A percentile compares a stretch with the other conserved stretches of the same genome.
Evolutionary conservation across 2,113 vertebrate genomes (phyloP).

Genomic region (Vanacampus margaritifer): DNA sequence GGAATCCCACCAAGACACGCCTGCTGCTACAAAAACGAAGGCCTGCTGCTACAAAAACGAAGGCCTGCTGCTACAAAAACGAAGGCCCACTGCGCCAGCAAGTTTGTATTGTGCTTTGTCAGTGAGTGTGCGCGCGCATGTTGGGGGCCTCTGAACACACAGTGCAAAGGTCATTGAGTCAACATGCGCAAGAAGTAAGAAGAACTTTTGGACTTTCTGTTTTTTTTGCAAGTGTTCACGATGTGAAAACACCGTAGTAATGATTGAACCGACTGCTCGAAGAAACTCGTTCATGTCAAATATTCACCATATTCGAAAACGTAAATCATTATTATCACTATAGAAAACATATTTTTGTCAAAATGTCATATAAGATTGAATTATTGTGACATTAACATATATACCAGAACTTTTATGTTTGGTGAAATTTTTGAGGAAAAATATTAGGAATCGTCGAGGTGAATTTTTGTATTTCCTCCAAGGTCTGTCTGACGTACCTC

Average conservation of each 20-base stretch:
- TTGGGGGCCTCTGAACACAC: neutral
- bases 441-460: neutral
- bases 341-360: too few species aligned
- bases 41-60: neutral
- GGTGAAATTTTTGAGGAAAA: neutral
- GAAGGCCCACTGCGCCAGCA: neutral
- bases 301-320: too few species aligned
- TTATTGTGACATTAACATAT: too few species aligned
- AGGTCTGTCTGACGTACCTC: neutral
- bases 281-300: neutral
- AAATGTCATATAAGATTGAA: too few species aligned
- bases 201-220: neutral
- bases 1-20: neutral
- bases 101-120: slow-evolving; percentile 33
- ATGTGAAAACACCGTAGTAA: neutral
- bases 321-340: too few species aligned
- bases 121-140: slow-evolving; percentile 10
- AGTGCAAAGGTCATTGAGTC: neutral
- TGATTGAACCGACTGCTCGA: neutral
- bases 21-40: neutral
- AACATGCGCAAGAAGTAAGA: neutral
- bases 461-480: neutral
- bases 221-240: neutral
- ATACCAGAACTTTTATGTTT: too few species aligned
- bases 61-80: neutral